Conservation (phyloP, 2,797 vertebrate genomes). For the Mormyrus proboscirostris region DNA sequence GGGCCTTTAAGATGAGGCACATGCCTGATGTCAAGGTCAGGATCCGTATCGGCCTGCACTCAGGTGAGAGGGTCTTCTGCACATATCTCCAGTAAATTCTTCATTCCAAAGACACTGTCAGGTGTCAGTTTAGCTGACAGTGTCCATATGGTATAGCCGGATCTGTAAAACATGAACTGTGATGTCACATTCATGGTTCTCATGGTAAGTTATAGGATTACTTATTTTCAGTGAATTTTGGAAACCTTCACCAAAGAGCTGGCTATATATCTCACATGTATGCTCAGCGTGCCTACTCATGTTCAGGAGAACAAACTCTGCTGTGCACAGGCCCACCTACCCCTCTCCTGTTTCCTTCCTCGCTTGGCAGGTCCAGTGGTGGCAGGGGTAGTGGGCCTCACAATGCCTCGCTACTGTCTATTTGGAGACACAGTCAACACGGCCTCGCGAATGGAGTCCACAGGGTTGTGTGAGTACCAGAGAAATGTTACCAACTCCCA, state of each 20-base stretch:
- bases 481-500: not conserved
- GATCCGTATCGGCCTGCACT: conserved; percentile 81
- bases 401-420: conserved; percentile 84
- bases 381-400: conserved; percentile 79
- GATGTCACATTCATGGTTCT: not conserved
- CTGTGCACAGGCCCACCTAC: not conserved
- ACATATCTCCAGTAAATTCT: not conserved
- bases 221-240: not conserved
- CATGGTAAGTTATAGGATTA: not conserved
- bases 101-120: not conserved
- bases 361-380: conserved; percentile 65
- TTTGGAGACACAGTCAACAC: conserved; percentile 84
- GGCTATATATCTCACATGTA: not conserved
- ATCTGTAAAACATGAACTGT: not conserved
- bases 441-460: conserved; percentile 75
- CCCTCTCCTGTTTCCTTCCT: not conserved
- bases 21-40: conserved; percentile 81
- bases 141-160: not conserved
- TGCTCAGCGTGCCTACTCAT: not conserved
- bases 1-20: conserved; percentile 76
- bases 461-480: conserved; percentile 58
- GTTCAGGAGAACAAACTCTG: not conserved
- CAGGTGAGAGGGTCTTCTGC: conserved; percentile 52
- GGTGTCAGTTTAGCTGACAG: not conserved
- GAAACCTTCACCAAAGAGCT: not conserved